These are phyloP conservation scores for Lindbergichthys nudifrons DNA, from an alignment of 2,797 vertebrate genomes.

Conservation along the genomic window DNA sequence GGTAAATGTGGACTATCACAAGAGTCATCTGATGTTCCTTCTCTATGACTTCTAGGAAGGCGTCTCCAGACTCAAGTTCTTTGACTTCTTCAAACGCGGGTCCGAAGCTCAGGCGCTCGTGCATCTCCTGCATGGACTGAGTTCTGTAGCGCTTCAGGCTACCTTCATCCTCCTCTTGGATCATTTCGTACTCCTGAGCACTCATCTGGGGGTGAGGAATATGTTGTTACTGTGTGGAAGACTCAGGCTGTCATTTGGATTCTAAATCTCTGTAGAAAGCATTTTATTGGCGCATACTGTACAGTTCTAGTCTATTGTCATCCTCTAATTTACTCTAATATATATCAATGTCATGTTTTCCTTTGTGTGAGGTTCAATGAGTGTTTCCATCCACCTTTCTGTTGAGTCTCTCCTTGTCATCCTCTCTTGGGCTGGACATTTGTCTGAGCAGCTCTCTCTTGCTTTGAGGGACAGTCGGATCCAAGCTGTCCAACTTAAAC, in stretches of 20 bases:
- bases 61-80: conserved; percentile 89
- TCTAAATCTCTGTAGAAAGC: neutral
- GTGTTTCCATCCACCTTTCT: conserved; percentile 84
- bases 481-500: conserved; percentile 93
- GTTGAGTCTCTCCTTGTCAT: conserved; percentile 86
- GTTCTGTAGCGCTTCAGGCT: conserved; percentile 91
- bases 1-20: conserved; percentile 91
- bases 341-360: neutral
- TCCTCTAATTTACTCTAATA: neutral
- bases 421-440: conserved; percentile 90
- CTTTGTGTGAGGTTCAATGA: neutral
- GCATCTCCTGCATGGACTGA: conserved; percentile 96
- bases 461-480: conserved; percentile 82
- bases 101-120: conserved; percentile 92
- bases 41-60: conserved; percentile 90
- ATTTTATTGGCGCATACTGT: neutral
- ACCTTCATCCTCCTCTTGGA: conserved; percentile 90
- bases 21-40: conserved; percentile 90
- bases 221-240: neutral
- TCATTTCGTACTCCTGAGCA: conserved; percentile 92
- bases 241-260: neutral
- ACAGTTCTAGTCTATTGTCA: neutral
- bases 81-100: conserved; percentile 88
- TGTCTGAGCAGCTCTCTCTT: conserved; percentile 93
- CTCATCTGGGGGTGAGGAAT: conserved; percentile 87